Evolutionary conservation across 1,140 invertebrate genomes (phyloP).

Genomic region (Megathymus violae): DNA sequence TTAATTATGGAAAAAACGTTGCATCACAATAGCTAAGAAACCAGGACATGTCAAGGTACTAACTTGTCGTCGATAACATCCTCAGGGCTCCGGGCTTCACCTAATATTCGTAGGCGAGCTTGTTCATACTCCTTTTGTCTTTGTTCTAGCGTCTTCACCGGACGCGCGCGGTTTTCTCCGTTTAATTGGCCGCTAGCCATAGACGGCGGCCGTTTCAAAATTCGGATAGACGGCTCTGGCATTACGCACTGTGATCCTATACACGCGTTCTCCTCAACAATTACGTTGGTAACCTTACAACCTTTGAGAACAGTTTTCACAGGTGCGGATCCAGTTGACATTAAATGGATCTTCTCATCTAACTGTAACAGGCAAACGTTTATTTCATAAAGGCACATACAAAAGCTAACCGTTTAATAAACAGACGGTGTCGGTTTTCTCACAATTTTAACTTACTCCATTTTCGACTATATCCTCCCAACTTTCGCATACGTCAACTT

Average conservation of each 20-base stretch:
- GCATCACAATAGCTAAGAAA: conserved; percentile 12
- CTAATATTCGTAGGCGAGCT: conserved; percentile 92
- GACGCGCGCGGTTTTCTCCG: conserved; percentile 86
- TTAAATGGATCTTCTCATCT: conserved; percentile 77
- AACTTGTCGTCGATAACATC: conserved; percentile 87
- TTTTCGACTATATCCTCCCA: conserved; percentile 93
- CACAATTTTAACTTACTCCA: conserved; percentile 73
- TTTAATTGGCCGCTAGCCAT: conserved; percentile 76
- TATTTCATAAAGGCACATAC: conserved; percentile 37
- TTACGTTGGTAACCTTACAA: conserved; percentile 80
- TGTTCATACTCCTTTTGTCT: conserved; percentile 95
- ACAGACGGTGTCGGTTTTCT: conserved; percentile 45
- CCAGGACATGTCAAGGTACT: conserved; percentile 46
- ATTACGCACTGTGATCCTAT: conserved; percentile 80
- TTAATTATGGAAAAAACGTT: conserved; percentile 24
- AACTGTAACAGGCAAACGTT: conserved; percentile 68
- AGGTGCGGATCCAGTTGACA: conserved; percentile 69
- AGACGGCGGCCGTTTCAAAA: conserved; percentile 89
- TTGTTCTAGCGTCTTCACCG: conserved; percentile 93
- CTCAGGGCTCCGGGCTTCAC: conserved; percentile 90
- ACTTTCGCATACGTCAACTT: conserved; percentile 87
- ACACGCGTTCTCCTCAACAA: conserved; percentile 80
- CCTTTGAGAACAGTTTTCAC: conserved; percentile 64
- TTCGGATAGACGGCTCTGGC: conserved; percentile 91
- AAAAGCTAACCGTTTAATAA: conserved; percentile 21